These are phyloP conservation scores for Cremastinae sp. DNA, from an alignment of 2,888 invertebrate species.

Conservation along the genomic window DNA sequence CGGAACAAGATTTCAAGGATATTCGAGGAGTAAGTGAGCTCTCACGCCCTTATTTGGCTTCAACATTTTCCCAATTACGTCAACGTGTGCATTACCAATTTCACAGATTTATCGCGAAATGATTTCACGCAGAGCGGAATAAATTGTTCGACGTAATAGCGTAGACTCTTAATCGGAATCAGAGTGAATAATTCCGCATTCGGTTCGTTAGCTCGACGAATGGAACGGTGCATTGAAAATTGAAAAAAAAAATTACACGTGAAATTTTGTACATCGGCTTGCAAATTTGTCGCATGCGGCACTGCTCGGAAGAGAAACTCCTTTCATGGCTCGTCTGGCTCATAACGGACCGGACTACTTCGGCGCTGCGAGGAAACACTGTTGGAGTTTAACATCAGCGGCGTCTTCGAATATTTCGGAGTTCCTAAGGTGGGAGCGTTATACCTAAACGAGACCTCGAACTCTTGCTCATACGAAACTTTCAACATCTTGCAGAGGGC, in stretches of 20 bases:
- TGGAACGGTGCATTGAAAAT: neutral
- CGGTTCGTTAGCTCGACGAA: neutral
- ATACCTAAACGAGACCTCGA: constrained; percentile 32
- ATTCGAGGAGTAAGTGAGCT: constrained; percentile 42
- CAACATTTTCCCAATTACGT: constrained; percentile 34
- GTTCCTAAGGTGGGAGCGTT: constrained; percentile 55
- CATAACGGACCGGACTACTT: constrained; percentile 45
- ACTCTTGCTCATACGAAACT: constrained; percentile 59
- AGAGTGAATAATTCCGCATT: neutral
- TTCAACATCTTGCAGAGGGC: constrained; percentile 62
- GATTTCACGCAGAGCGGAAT: neutral
- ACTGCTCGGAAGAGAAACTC: constrained; percentile 17
- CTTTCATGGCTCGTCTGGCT: constrained; percentile 35
- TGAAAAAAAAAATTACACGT: neutral
- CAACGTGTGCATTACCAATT: neutral
- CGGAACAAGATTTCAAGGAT: constrained; percentile 7
- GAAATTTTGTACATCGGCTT: constrained; percentile 17
- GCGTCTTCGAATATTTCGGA: constrained; percentile 68
- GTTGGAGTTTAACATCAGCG: constrained; percentile 30
- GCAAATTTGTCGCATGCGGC: constrained; percentile 35
- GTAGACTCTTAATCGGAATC: neutral
- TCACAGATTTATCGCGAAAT: neutral
- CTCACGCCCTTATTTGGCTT: constrained; percentile 20
- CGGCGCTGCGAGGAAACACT: constrained; percentile 37
- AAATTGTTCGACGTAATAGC: constrained; percentile 22